A percentile compares a stretch with the other conserved stretches of the same genome.
Evolutionary conservation across 2,113 vertebrate species (phyloP).

Genomic region (Pavo muticus): DNA sequence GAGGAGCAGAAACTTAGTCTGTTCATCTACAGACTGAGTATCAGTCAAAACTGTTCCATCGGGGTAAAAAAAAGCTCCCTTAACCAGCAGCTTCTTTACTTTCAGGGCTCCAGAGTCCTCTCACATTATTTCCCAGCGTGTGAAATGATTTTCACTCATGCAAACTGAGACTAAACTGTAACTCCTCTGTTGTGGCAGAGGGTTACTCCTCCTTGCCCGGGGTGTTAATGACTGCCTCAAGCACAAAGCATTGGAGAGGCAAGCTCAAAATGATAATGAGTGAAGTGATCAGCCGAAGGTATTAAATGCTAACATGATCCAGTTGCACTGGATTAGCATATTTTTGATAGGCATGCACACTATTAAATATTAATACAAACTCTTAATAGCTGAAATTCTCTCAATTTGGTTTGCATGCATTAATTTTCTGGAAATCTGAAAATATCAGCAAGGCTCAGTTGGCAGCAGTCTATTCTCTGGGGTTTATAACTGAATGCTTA

Average conservation of each 20-base stretch:
- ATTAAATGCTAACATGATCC: not conserved
- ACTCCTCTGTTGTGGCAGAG: not conserved
- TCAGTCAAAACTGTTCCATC: not conserved
- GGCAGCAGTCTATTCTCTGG: not conserved
- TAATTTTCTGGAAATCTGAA: slow-evolving; percentile 10
- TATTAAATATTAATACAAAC: slow-evolving; percentile 35
- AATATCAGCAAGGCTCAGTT: slow-evolving; percentile 11
- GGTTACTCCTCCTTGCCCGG: not conserved
- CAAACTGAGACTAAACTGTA: slow-evolving; percentile 25
- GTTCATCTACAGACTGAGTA: not conserved
- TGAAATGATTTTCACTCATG: not conserved
- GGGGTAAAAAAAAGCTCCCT: not conserved
- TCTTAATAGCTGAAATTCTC: not conserved
- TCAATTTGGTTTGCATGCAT: not conserved
- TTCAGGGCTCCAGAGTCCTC: not conserved
- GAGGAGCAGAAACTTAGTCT: not conserved
- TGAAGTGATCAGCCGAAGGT: slow-evolving; percentile 23
- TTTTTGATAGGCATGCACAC: not conserved
- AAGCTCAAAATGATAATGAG: slow-evolving; percentile 10
- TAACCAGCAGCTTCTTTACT: not conserved
- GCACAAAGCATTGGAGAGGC: not conserved
- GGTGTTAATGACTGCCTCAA: slow-evolving; percentile 41
- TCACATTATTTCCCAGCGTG: not conserved
- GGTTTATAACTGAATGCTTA: not conserved
- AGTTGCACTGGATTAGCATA: slow-evolving; percentile 17